Evolutionary conservation across 1,140 invertebrate species (phyloP).

Genomic region (Caerostris extrusa): DNA sequence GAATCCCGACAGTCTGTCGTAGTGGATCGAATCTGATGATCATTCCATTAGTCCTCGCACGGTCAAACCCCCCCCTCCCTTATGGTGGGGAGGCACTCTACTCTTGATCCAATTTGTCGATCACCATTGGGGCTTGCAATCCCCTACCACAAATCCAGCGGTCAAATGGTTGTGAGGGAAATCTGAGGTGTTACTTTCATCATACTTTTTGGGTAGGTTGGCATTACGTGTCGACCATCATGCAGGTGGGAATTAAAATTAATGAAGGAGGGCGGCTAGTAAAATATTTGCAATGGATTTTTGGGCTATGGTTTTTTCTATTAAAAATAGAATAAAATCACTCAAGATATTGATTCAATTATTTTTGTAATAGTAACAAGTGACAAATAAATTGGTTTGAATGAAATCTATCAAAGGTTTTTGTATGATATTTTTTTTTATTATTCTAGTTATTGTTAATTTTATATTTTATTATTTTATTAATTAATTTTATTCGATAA

Average conservation of each 20-base stretch:
- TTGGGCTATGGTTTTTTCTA: too few species aligned
- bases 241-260: neutral
- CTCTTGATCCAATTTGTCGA: slow-evolving; percentile 64
- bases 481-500: too few species aligned
- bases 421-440: too few species aligned
- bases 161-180: neutral
- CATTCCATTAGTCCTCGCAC: slow-evolving; percentile 62
- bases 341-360: neutral
- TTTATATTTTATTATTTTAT: too few species aligned
- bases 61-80: neutral
- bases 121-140: slow-evolving; percentile 44
- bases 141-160: slow-evolving; percentile 1
- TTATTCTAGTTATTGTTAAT: too few species aligned
- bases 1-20: slow-evolving; percentile 16
- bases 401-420: too few species aligned
- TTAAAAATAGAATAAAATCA: neutral
- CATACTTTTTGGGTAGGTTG: neutral
- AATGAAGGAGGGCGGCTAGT: neutral
- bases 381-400: neutral
- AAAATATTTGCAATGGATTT: too few species aligned
- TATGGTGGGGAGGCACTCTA: neutral
- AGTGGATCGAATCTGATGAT: slow-evolving; percentile 65
- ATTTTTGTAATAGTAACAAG: neutral
- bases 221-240: neutral
- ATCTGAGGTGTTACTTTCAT: neutral